Conservation (phyloP, 2,797 vertebrate genomes). For the Squalus acanthias region DNA sequence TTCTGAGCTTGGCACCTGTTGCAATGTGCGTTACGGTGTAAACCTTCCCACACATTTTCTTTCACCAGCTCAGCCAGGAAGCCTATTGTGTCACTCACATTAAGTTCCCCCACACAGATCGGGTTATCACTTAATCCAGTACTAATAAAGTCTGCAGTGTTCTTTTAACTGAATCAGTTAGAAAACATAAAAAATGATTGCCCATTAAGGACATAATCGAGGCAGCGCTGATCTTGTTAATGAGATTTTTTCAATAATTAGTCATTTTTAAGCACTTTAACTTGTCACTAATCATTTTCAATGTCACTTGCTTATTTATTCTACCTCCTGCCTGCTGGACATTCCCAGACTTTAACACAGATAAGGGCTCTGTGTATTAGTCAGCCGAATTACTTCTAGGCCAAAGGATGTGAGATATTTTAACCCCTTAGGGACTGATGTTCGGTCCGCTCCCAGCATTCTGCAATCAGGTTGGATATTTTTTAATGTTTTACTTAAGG, state of each 20-base stretch:
- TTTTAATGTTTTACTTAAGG: neutral
- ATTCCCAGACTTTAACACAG: constrained; percentile 46
- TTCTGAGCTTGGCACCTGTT: neutral
- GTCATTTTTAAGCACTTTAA: constrained; percentile 45
- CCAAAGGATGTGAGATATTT: neutral
- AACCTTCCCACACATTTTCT: neutral
- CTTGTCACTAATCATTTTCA: constrained; percentile 45
- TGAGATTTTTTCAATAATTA: constrained; percentile 52
- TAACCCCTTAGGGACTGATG: neutral
- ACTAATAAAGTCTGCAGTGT: constrained; percentile 42
- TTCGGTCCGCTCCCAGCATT: neutral
- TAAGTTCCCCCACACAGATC: neutral
- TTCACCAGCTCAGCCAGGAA: neutral
- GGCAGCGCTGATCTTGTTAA: constrained; percentile 45
- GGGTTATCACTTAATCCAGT: constrained; percentile 2
- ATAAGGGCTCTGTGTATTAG: constrained; percentile 56
- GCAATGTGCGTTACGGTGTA: neutral
- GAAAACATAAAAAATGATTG: constrained; percentile 34
- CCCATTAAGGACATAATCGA: constrained; percentile 18
- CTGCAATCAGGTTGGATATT: neutral
- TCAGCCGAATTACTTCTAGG: constrained; percentile 47
- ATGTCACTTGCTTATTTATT: constrained; percentile 52
- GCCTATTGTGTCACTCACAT: neutral
- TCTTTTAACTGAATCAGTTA: constrained; percentile 32
- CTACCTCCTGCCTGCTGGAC: constrained; percentile 43